Base-by-base conservation (phyloP, 2,888 invertebrate genomes). In the Phengaris arion region DNA sequence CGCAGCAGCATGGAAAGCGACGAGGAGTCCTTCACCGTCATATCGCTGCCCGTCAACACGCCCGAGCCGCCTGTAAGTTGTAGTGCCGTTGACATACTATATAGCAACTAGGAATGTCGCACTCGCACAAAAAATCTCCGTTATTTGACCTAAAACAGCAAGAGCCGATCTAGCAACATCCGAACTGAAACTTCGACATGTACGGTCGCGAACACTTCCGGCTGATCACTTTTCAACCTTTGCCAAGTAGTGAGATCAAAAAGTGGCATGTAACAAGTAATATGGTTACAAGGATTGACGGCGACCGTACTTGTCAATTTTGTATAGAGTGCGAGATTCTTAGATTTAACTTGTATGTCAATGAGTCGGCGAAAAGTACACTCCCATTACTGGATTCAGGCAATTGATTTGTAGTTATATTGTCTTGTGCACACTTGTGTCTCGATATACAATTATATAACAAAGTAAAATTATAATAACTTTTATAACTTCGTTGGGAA, bases 1-100 rank as follows among this genome's bases (percentile, higher is more conserved):
- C 90, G 91, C 80, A 80, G 82, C 84, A 88, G 87, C 59, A 95
- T 95, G 86, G 94, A 95, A 86, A 95, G 94, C 87, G 96, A 96
- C 88, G 96, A 96, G 81, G 95, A 95, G 84, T 94, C 95, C 59
- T 96, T 96, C 88, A 94, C 95, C 82, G 95, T 96, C 84, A 94
- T 96, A 85, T 94, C 95, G 76, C 91, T 95, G 83, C 96, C 96
- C 72, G 95, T 95, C 79, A 95, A 95, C 90, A 92, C 93, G 80
- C 94, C 94, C 13, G 89, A 89, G 74, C 86, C 88, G 3, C 82
- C 87, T 73, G 93, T 93, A 80, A 92, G 93, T 91, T 81, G 8
- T 52, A 74, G 52, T 52, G 52, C 52, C 52, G 9, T 55, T 55
- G 55, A 55, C 55, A 7, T 55, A 55, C 55, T 6, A 7, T 55